These are phyloP conservation scores for Masticophis lateralis DNA, from an alignment of 2,797 vertebrate genomes.

Conservation along the genomic window DNA sequence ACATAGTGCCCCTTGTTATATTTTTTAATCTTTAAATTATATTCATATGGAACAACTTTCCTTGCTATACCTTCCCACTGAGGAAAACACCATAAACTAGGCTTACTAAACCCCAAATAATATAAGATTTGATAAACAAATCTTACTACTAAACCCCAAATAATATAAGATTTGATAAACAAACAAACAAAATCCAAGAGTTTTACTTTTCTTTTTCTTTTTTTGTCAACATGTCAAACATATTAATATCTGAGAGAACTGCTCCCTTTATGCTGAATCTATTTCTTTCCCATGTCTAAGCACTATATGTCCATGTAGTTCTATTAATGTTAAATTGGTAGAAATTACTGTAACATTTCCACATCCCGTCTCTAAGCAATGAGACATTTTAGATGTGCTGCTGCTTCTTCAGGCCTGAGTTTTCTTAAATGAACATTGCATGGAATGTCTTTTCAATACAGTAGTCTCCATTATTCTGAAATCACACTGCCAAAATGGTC, in stretches of 20 bases:
- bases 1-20: neutral
- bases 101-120: neutral
- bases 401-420: neutral
- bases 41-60: neutral
- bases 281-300: neutral
- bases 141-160: neutral
- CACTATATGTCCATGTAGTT: neutral
- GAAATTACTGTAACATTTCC: neutral
- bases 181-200: neutral
- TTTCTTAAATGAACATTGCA: neutral
- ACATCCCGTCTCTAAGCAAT: neutral
- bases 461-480: neutral
- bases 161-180: neutral
- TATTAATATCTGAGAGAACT: neutral
- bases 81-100: neutral
- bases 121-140: neutral
- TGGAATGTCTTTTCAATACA: neutral
- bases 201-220: neutral
- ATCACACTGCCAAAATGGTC: neutral
- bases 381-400: neutral
- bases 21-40: neutral
- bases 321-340: neutral
- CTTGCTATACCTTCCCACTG: neutral
- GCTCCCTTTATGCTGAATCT: neutral
- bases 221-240: neutral